phyloP scores from a whole-genome alignment of 2,113 vertebrate species.

The Hylia prasina region DNA sequence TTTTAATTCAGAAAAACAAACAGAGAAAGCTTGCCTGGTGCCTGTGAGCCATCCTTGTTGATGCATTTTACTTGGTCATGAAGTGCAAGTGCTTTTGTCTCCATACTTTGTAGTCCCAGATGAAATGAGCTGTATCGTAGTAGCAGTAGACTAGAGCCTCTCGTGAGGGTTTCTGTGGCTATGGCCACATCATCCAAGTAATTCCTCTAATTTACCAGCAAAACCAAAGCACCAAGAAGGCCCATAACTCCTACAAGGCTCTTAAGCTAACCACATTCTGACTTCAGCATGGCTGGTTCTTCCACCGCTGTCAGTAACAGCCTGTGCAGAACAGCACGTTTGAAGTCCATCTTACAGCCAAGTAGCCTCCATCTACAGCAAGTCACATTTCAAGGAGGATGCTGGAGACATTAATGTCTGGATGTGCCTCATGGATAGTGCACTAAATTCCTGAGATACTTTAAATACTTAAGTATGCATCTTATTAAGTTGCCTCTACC shows the following conservation, averaged over 20 bases:
- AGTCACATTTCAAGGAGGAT: background rate
- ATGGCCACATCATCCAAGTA: background rate
- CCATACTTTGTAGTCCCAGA: fast-evolving
- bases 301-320: background rate
- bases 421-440: background rate
- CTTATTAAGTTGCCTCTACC: background rate
- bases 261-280: background rate
- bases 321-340: background rate
- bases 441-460: background rate
- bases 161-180: background rate
- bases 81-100: background rate
- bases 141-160: background rate
- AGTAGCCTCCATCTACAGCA: background rate
- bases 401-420: background rate
- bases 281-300: background rate
- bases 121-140: background rate
- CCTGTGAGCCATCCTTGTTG: background rate
- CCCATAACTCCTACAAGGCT: background rate
- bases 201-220: background rate
- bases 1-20: background rate
- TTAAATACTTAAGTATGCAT: background rate
- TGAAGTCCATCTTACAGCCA: fast-evolving
- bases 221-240: background rate
- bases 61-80: background rate
- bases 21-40: background rate